phyloP scores from a whole-genome alignment of 2,113 vertebrate genomes.

The Sylvietta virens region DNA sequence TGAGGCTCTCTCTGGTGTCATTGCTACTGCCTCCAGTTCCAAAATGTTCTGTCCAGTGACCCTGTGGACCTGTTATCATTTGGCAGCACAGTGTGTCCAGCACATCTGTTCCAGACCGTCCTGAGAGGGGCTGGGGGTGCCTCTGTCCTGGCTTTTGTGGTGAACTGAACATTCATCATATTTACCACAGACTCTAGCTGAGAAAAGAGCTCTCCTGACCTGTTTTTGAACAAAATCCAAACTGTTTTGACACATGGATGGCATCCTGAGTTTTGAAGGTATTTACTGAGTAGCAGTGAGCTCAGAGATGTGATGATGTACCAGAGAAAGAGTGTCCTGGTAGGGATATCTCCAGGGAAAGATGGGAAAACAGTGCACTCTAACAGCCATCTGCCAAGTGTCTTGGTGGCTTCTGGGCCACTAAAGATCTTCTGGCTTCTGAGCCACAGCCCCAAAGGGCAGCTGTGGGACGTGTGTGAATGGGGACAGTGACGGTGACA shows the following conservation, averaged over 20 bases:
- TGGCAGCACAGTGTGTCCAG: background rate
- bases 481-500: background rate
- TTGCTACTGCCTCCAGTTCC: background rate
- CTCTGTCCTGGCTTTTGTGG: background rate
- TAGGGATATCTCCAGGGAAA: background rate
- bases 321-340: background rate
- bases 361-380: background rate
- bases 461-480: background rate
- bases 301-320: accelerated
- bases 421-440: background rate
- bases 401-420: background rate
- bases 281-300: background rate
- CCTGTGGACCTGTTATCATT: background rate
- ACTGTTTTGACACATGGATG: background rate
- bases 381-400: background rate
- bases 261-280: background rate
- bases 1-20: background rate
- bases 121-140: background rate
- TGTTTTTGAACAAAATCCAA: background rate
- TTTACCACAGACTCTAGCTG: background rate
- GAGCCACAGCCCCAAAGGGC: background rate
- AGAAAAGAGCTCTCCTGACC: background rate
- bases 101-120: background rate
- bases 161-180: background rate
- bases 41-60: background rate